These are phyloP conservation scores for Ceraclea dissimilis DNA, from an alignment of 2,888 invertebrate genomes.

Conservation along the genomic window DNA sequence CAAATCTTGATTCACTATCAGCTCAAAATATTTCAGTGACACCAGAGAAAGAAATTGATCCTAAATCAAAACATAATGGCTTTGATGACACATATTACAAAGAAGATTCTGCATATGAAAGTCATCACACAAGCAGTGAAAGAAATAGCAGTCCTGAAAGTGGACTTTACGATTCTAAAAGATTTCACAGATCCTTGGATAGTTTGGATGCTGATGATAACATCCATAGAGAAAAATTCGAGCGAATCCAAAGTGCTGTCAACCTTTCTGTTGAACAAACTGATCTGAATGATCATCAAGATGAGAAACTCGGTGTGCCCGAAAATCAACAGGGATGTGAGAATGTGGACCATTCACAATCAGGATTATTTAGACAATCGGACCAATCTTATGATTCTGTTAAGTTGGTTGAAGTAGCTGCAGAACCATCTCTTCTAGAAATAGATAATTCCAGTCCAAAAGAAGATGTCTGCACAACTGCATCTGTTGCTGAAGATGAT, in stretches of 20 bases:
- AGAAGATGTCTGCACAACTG: slow-evolving; percentile 44
- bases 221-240: slow-evolving; percentile 47
- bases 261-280: slow-evolving; percentile 36
- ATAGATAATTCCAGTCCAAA: slow-evolving; percentile 40
- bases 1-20: slow-evolving; percentile 45
- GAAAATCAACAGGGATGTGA: no score
- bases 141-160: slow-evolving; percentile 21
- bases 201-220: slow-evolving; percentile 54
- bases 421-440: slow-evolving; percentile 23
- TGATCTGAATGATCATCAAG: slow-evolving; percentile 39
- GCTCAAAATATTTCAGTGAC: slow-evolving; percentile 35
- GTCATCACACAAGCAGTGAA: slow-evolving; percentile 32
- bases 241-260: slow-evolving; percentile 57
- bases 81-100: slow-evolving; percentile 44
- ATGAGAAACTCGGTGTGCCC: slow-evolving; percentile 65
- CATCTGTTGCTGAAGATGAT: slow-evolving; percentile 25
- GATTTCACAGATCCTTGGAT: slow-evolving; percentile 56
- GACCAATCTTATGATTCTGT: slow-evolving; percentile 19
- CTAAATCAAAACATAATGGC: slow-evolving; percentile 38
- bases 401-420: slow-evolving; percentile 12
- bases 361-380: slow-evolving; percentile 29
- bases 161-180: slow-evolving; percentile 21
- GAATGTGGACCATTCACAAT: slow-evolving; percentile 28
- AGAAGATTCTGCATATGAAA: slow-evolving; percentile 45
- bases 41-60: slow-evolving; percentile 18